phyloP scores from a whole-genome alignment of 2,113 vertebrate species.

The Lophura nycthemera region DNA sequence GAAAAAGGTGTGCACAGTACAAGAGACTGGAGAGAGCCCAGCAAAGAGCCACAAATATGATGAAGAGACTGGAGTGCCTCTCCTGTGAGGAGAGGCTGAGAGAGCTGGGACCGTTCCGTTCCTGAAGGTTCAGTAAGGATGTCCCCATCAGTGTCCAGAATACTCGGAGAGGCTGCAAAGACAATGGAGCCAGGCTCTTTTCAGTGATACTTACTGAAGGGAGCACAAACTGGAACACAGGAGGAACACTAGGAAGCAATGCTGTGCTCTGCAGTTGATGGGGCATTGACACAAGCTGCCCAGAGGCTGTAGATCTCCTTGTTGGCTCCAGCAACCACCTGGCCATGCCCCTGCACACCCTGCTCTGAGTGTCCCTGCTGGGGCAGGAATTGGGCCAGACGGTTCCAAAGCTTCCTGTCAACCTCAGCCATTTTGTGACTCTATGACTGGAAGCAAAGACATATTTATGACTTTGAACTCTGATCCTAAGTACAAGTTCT shows the following conservation, averaged over 20 bases:
- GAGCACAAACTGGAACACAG: background rate
- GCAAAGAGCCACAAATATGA: background rate
- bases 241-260: background rate
- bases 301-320: background rate
- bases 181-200: background rate
- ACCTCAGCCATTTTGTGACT: background rate
- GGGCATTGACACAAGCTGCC: background rate
- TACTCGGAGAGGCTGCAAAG: background rate
- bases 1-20: background rate
- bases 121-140: background rate
- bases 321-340: background rate
- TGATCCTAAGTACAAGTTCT: background rate
- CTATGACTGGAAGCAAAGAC: background rate
- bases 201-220: background rate
- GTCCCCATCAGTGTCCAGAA: background rate
- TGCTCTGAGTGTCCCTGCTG: background rate
- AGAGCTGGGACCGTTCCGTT: background rate
- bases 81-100: background rate
- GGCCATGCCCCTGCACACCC: background rate
- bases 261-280: background rate
- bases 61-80: background rate
- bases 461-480: background rate
- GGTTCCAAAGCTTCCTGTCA: background rate
- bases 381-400: background rate
- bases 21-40: background rate